phyloP scores from a whole-genome alignment of 2,888 invertebrate species.

The Colletes collaris region DNA sequence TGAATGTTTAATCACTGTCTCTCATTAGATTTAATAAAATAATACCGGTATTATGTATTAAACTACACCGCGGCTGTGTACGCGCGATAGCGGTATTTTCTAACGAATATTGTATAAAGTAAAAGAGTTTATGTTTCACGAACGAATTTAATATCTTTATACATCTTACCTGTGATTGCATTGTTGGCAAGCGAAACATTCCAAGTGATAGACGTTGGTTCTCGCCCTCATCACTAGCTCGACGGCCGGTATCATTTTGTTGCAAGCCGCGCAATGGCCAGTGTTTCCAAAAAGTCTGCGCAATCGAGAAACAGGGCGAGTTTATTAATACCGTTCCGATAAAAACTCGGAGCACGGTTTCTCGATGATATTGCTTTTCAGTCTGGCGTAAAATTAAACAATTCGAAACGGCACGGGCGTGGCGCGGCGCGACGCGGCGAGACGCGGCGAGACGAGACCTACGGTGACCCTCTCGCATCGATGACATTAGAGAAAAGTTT shows the following conservation, averaged over 20 bases:
- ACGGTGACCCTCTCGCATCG: constrained; percentile 10
- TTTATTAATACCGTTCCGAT: background rate
- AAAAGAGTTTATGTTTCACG: too few species aligned
- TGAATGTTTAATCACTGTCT: constrained; percentile 79
- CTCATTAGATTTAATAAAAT: constrained; percentile 75
- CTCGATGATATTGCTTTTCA: constrained; percentile 12
- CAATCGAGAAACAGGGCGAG: background rate
- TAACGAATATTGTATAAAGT: too few species aligned
- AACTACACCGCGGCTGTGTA: background rate
- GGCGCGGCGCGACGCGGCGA: background rate
- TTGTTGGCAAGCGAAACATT: constrained; percentile 97
- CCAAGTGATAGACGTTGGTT: constrained; percentile 96
- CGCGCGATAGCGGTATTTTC: background rate
- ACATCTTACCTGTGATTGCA: constrained; percentile 93
- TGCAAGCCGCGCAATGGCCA: constrained; percentile 95
- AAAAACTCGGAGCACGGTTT: background rate
- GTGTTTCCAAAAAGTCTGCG: constrained; percentile 94
- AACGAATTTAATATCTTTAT: background rate
- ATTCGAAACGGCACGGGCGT: background rate
- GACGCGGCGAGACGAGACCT: background rate
- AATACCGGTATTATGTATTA: constrained; percentile 39
- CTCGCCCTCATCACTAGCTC: constrained; percentile 98
- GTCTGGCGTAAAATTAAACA: background rate
- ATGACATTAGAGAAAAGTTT: constrained; percentile 25
- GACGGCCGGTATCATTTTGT: constrained; percentile 96